Evolutionary conservation across 2,113 vertebrate genomes (phyloP), one percentile per base, ranked within the genome.

Genomic region (Silurus glanis): DNA sequence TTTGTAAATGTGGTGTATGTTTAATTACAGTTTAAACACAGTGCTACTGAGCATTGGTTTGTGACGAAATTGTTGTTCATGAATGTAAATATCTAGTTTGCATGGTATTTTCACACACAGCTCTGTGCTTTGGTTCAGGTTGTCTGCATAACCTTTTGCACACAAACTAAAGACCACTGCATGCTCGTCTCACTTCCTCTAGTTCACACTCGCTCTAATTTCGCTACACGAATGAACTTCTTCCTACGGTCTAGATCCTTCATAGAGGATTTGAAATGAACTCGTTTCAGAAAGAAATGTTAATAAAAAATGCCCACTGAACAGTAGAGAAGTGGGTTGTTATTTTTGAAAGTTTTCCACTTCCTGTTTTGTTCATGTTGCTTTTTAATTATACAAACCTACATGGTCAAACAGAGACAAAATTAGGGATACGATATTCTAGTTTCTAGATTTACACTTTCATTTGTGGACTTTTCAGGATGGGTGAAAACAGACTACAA

Each of bases 371-470:
- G 9, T 21, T 59, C 8, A 1, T 3, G 8, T 37, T 12, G 17
- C 5, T 80, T 78, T 37, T 21, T 37, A 37, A 37, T 17, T 47
- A 21, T 6, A 23, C 1, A 23, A 23, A 9, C 66, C 9, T 12
- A 28, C 28, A 28, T 55, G n/a, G 75, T 28, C 23, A 53, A 76
- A 14, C 49, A 3, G 53, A 0, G 6, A 58, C 25, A 78, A 4
- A 56, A 37, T 25, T 55, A 56, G 13, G 74, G 6, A 6, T n/a
- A 47, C 37, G 37, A 72, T 19, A 78, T 53, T 78, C 74, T 25
- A 78, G 51, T 78, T 78, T 78, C 53, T 56, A 67, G 80, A 66
- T 67, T 66, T 82, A 25, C 80, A 62, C 59, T 64, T 64, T 47
- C 13, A 6, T n/a, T 28, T 56, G 6, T 23, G 19, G 47, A 76